Evolutionary conservation across 2,113 vertebrate genomes (phyloP).

Genomic region (Perca fluviatilis): DNA sequence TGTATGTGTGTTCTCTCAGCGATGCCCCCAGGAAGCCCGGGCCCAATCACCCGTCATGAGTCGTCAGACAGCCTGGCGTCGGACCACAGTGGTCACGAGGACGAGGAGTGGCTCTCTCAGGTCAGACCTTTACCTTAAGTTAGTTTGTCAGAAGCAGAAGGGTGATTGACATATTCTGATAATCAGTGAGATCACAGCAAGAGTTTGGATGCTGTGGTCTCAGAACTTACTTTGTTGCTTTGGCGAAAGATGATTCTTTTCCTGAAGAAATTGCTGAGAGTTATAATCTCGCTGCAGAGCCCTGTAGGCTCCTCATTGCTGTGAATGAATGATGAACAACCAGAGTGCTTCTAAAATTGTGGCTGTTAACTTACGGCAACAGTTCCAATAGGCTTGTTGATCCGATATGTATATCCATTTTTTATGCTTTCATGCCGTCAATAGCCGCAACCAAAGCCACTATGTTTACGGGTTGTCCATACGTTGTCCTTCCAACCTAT

Average conservation of each 20-base stretch:
- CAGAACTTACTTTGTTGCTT: background rate
- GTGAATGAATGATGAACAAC: background rate
- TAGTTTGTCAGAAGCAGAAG: background rate
- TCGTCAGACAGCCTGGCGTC: constrained; percentile 96
- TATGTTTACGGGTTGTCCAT: too few relatives aligned
- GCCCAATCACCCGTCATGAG: constrained; percentile 92
- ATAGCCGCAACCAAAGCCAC: too few relatives aligned
- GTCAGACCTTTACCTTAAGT: constrained; percentile 76
- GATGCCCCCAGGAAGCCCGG: constrained; percentile 91
- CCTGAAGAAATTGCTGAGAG: background rate
- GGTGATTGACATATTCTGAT: background rate
- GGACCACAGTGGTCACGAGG: constrained; percentile 94
- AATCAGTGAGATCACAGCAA: background rate
- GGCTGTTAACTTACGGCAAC: background rate
- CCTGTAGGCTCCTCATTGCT: too few relatives aligned
- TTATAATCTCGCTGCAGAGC: background rate
- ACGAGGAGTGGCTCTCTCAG: constrained; percentile 99
- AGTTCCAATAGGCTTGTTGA: background rate
- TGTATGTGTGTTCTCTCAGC: constrained; percentile 77
- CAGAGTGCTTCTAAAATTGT: background rate
- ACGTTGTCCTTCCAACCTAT: too few relatives aligned
- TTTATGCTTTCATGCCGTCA: too few relatives aligned
- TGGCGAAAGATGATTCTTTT: background rate
- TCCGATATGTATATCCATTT: background rate
- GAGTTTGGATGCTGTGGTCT: background rate